These are phyloP conservation scores for Drosophila siamana DNA, from an alignment of 2,888 invertebrate species.

Conservation along the genomic window DNA sequence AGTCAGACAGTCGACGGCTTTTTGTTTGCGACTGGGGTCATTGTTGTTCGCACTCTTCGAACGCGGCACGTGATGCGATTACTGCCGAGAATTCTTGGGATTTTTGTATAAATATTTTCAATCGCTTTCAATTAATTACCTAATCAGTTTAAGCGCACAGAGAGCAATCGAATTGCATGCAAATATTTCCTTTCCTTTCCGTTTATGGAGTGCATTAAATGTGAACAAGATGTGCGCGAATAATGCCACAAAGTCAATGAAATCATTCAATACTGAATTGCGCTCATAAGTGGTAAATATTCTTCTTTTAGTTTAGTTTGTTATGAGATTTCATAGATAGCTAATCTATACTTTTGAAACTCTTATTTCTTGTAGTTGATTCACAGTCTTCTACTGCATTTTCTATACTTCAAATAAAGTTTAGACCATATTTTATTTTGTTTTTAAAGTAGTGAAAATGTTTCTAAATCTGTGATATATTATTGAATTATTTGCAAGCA, in stretches of 20 bases:
- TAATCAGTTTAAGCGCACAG: not conserved
- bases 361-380: too few species aligned
- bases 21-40: constrained; percentile 45
- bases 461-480: too few species aligned
- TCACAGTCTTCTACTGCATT: too few species aligned
- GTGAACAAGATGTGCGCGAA: not conserved
- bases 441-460: too few species aligned
- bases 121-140: not conserved
- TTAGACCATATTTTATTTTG: too few species aligned
- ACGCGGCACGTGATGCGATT: constrained; percentile 36
- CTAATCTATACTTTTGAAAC: too few species aligned
- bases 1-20: not conserved
- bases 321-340: too few species aligned
- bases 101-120: not conserved
- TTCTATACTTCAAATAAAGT: too few species aligned
- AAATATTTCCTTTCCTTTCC: not conserved
- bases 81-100: not conserved
- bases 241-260: not conserved
- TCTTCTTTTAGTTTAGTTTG: too few species aligned
- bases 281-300: too few species aligned
- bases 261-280: not conserved
- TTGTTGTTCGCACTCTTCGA: constrained; percentile 25
- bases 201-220: too few species aligned
- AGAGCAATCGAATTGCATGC: not conserved
- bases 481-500: too few species aligned